A percentile compares a stretch with the other conserved stretches of the same genome.
Evolutionary conservation across 2,888 invertebrate genomes (phyloP).

Genomic region (Neoscelio sp.): DNA sequence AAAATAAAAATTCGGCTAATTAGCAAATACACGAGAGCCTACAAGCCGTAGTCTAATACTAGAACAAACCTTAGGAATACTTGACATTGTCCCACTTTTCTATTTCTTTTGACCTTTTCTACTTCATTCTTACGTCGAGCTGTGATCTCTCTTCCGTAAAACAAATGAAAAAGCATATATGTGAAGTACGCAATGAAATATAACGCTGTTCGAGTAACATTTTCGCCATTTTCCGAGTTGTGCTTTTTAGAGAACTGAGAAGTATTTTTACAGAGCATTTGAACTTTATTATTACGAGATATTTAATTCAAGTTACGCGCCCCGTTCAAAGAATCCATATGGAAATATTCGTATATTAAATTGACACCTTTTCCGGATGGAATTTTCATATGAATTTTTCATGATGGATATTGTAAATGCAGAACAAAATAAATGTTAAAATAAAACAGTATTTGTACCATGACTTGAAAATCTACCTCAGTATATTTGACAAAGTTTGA

Average conservation of each 20-base stretch:
- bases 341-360: no score
- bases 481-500: no score
- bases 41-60: conserved; percentile 23
- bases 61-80: conserved; percentile 39
- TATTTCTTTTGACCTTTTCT: conserved; percentile 58
- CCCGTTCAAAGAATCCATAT: no score
- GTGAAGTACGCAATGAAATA: conserved; percentile 13
- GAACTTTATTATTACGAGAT: no score
- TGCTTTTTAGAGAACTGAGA: neutral
- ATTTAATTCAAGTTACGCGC: no score
- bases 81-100: conserved; percentile 57
- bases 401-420: no score
- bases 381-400: no score
- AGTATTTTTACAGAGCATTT: no score
- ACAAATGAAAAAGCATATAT: conserved; percentile 44
- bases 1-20: conserved; percentile 55
- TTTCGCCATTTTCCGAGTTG: conserved; percentile 12
- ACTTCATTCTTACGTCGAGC: conserved; percentile 37
- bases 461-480: no score
- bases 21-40: conserved; percentile 30
- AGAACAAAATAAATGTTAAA: no score
- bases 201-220: conserved; percentile 8
- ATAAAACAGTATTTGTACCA: no score
- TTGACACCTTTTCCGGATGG: no score
- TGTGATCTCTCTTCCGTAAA: conserved; percentile 36